A percentile compares a stretch with the other conserved stretches of the same genome.
Conservation (phyloP, 2,113 vertebrate species). For the crab-eating macaque (Macaca fascicularis) region T2T-MFA8v1.1 NC_088381.1:122377001-122377500, state of each 20-base stretch:
- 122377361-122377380: background rate
- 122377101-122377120: background rate
- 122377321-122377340: background rate
- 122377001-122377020: background rate
- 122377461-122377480: background rate
- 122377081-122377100: background rate
- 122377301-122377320: background rate
- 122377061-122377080: background rate
- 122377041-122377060: background rate
- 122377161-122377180: background rate
- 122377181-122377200: background rate
- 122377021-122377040: background rate
- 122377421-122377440: background rate
- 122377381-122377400: background rate
- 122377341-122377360: background rate
- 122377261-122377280: conserved; percentile 16
- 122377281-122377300: background rate
- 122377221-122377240: background rate
- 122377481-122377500: background rate
- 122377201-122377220: conserved; percentile 9
- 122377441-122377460: background rate
- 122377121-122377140: background rate
- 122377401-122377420: conserved; percentile 4
- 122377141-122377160: background rate
- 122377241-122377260: conserved; percentile 16